Evolutionary conservation across 2,888 invertebrate species (phyloP), one percentile per base, ranked within the genome.

Genomic region (Conistra vaccinii): DNA sequence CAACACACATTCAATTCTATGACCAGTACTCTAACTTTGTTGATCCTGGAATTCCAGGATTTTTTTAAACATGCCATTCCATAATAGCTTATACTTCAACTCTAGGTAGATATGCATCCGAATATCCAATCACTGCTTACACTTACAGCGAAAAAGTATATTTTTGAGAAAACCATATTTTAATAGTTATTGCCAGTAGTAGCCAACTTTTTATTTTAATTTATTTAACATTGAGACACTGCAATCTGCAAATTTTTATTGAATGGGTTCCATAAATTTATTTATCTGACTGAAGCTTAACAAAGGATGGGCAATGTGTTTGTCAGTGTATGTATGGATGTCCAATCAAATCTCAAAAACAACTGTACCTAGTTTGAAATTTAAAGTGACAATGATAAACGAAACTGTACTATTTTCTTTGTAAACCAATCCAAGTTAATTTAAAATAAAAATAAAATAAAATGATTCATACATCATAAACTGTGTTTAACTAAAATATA

Each of bases 401-500:
- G 17, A 62, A 14, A 10, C 20, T 20, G 23, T 62, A 39, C 20
- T 68, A 20, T 5, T 9, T 29, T n/a, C 17, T 17, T 2, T n/a
- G 7, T 20, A 20, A 66, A 29, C n/a, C 29, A 45, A 45, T 45
- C n/a, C 1, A 10, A 66, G 14, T 48, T 6, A 26, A 32, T 45
- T 14, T 2, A 32, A 45, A 20, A 26, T 26, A 51, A 51, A 51
- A 6, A 17, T 26, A 12, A 17, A 66, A 58, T 48, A 23, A 14
- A 72, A 39, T n/a, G 3, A 51, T 23, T 51, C 10, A 73, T 60
- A 17, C 20, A 39, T 76, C 29, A 35, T 35, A 26, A 35, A 55
- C 23, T 78, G 32, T 82, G 69, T 55, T 39, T 32, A 76, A 61
- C 6, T n/a, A 35, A 67, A 67, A n/a, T n/a, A n/a, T 67, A 45